These are phyloP conservation scores for Urophycis tenuis DNA, from an alignment of 2,797 vertebrate genomes.

Conservation along the genomic window DNA sequence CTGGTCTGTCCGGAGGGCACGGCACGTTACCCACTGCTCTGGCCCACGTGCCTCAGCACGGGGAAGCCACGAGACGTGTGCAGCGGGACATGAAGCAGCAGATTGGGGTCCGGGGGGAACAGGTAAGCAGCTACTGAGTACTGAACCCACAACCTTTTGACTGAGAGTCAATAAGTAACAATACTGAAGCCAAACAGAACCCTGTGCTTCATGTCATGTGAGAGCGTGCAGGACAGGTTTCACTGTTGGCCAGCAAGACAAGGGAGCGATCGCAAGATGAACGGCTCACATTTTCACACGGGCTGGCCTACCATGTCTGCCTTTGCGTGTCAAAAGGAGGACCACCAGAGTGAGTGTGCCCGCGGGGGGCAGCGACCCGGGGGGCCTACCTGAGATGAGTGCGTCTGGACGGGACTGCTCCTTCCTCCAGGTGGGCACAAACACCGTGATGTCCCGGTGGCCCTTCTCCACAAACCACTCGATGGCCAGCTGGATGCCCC, in stretches of 20 bases:
- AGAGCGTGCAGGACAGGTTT: no score
- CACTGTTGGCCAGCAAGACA: neutral
- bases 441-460: conserved; percentile 98
- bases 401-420: conserved; percentile 97
- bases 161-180: neutral
- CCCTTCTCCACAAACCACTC: conserved; percentile 98
- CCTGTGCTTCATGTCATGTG: neutral
- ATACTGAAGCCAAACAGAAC: neutral
- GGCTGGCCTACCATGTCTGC: neutral
- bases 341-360: neutral
- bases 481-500: conserved; percentile 93
- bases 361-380: neutral
- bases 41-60: neutral
- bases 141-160: neutral
- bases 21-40: neutral
- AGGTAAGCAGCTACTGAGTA: neutral
- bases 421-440: conserved; percentile 98
- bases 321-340: neutral
- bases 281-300: neutral
- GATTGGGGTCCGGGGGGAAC: neutral
- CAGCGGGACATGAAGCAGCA: no score
- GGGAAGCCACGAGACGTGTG: neutral
- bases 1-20: conserved; percentile 77
- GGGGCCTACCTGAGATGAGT: conserved; percentile 85
- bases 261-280: neutral